Conservation (phyloP, 1,140 invertebrate species). For the Meloidogyne exigua region DNA sequence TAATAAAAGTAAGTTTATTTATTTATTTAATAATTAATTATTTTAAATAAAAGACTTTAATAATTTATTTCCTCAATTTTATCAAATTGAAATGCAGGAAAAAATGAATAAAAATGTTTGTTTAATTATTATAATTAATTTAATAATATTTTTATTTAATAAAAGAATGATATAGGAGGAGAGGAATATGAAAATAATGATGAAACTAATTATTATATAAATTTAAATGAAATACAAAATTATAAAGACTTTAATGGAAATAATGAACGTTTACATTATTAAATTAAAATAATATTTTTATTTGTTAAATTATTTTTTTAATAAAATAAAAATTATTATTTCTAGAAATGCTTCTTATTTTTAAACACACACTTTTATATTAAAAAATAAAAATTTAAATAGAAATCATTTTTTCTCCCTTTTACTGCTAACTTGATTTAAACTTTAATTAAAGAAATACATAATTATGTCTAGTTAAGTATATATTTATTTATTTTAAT, state of each 20-base stretch:
- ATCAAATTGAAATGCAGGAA: neutral
- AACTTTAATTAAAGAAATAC: too few species aligned
- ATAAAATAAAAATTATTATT: too few species aligned
- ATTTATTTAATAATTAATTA: too few species aligned
- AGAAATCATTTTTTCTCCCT: too few species aligned
- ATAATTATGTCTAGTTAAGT: too few species aligned
- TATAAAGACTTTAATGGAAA: neutral
- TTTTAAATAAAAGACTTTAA: too few species aligned
- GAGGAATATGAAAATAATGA: neutral
- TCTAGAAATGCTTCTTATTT: too few species aligned
- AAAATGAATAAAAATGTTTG: neutral
- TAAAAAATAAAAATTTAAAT: too few species aligned
- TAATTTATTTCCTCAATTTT: neutral
- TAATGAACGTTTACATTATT: constrained; percentile 1
- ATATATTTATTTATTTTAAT: too few species aligned
- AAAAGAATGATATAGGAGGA: neutral
- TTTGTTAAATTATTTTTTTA: too few species aligned
- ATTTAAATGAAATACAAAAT: neutral
- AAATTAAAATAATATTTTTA: neutral
- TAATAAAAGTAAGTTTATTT: neutral
- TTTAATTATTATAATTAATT: neutral
- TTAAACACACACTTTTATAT: too few species aligned
- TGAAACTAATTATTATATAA: neutral
- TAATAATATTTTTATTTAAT: neutral
- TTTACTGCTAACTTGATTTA: too few species aligned